phyloP scores from a whole-genome alignment of 2,888 invertebrate genomes.

The Dermolepida albohirtum region DNA sequence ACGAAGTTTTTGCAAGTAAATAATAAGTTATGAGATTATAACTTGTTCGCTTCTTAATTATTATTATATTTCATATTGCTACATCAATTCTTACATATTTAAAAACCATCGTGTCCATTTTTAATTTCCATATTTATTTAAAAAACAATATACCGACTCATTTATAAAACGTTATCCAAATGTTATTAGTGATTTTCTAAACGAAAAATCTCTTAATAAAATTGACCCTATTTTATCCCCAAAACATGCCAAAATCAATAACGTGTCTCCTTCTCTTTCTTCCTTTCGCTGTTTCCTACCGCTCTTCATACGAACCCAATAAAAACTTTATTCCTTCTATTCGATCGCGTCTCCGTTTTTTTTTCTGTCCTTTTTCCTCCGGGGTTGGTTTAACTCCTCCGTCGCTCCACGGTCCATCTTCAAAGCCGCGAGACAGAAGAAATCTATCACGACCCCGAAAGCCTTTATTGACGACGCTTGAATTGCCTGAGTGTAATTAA shows the following conservation, averaged over 20 bases:
- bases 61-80: too few species aligned
- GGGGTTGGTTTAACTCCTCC: neutral
- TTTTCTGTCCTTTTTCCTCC: slow-evolving; percentile 8
- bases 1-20: too few species aligned
- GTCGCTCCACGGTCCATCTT: neutral
- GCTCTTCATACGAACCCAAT: too few species aligned
- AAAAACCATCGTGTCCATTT: too few species aligned
- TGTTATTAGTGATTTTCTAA: too few species aligned
- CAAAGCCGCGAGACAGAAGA: slow-evolving; percentile 23
- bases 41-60: too few species aligned
- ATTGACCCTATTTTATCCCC: neutral
- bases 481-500: slow-evolving; percentile 32
- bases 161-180: too few species aligned
- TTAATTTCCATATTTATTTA: too few species aligned
- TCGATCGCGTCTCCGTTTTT: neutral
- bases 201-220: neutral
- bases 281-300: neutral
- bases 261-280: neutral
- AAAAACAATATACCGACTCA: too few species aligned
- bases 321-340: too few species aligned
- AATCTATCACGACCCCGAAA: slow-evolving; percentile 30
- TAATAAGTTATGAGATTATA: too few species aligned
- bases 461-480: slow-evolving; percentile 30
- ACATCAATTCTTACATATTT: too few species aligned
- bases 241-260: slow-evolving; percentile 28